Evolutionary conservation across 2,113 vertebrate species (phyloP).

Genomic region (Amblyopsis rosae): DNA sequence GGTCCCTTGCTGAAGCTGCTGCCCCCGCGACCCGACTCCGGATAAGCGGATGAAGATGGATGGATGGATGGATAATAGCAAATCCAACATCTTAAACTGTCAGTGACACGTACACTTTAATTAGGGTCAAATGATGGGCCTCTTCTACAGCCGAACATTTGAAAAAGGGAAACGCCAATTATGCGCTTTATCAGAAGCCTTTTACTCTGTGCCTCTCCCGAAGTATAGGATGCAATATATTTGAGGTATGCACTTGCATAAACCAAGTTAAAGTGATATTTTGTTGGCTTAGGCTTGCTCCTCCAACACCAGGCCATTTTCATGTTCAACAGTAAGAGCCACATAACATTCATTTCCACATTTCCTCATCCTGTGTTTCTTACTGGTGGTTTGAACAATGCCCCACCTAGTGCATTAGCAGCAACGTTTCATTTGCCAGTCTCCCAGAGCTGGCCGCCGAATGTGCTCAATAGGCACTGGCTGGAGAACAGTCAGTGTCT

Average conservation of each 20-base stretch:
- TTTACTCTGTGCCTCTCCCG: slow-evolving; percentile 35
- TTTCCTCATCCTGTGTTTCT: slow-evolving; percentile 72
- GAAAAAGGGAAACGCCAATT: slow-evolving; percentile 46
- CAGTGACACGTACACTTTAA: slow-evolving; percentile 53
- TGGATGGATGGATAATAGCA: too few relatives aligned
- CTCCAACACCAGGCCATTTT: slow-evolving; percentile 56
- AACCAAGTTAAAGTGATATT: slow-evolving; percentile 51
- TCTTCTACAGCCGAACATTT: slow-evolving; percentile 36
- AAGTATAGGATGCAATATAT: slow-evolving; percentile 42
- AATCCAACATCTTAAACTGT: slow-evolving; percentile 33
- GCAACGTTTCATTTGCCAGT: background rate
- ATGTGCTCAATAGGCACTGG: slow-evolving; percentile 54
- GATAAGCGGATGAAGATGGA: too few relatives aligned
- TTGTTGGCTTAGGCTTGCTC: slow-evolving; percentile 46
- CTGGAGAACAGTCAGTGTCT: slow-evolving; percentile 39
- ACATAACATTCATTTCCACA: slow-evolving; percentile 55
- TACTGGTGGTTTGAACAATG: slow-evolving; percentile 52
- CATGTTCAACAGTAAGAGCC: slow-evolving; percentile 68
- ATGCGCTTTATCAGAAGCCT: slow-evolving; percentile 57
- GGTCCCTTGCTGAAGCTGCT: too few relatives aligned
- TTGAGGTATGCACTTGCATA: slow-evolving; percentile 43
- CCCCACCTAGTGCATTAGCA: slow-evolving; percentile 39
- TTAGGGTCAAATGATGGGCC: slow-evolving; percentile 49
- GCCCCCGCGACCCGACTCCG: too few relatives aligned
- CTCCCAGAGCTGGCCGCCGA: slow-evolving; percentile 76